Evolutionary conservation across 2,797 vertebrate genomes (phyloP), one percentile per base, ranked within the genome.

Genomic region (Myripristis jacobus): DNA sequence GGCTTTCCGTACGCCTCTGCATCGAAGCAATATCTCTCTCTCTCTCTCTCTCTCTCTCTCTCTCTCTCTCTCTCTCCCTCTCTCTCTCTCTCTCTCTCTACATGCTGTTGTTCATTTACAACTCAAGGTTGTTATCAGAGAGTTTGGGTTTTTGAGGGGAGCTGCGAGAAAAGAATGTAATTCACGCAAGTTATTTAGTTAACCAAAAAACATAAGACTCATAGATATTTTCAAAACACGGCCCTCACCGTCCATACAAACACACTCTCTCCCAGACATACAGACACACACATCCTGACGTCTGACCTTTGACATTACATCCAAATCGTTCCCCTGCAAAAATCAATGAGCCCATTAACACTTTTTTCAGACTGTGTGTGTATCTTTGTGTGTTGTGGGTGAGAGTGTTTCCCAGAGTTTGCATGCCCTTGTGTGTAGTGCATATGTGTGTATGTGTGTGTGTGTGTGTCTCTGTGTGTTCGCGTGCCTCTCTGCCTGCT

Each of bases 311-410:
- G 56, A 86, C 70, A 18, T 63, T 29, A 41, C 38, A 54, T 80
- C 61, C 73, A 81, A 74, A 79, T 85, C 77, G 70, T 78, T 81
- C 59, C 57, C 43, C 4, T 1, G 46, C 31, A 75, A 44, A 70
- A 82, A 84, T 88, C 80, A 73, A 80, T 83, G 62, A 78, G 47
- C 41, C 81, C 66, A 81, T 88, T 88, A 83, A 81, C 70, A 38
- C 56, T n/a, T n/a, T n/a, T 41, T 36, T 50, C 62, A 0, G 29
- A 41, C 19, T 64, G 27, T 36, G 51, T 74, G 44, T 46, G 44
- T 74, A 38, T 75, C 52, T 62, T 19, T 67, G 50, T 66, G 46
- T 44, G 18, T 31, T 56, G 7, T 8, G 19, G 15, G 44, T 62
- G 36, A 64, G 48, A 25, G 47, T 51, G 51, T 69, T 24, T 69